Conservation (phyloP, 2,888 invertebrate species). For the Autographa pulchrina region DNA sequence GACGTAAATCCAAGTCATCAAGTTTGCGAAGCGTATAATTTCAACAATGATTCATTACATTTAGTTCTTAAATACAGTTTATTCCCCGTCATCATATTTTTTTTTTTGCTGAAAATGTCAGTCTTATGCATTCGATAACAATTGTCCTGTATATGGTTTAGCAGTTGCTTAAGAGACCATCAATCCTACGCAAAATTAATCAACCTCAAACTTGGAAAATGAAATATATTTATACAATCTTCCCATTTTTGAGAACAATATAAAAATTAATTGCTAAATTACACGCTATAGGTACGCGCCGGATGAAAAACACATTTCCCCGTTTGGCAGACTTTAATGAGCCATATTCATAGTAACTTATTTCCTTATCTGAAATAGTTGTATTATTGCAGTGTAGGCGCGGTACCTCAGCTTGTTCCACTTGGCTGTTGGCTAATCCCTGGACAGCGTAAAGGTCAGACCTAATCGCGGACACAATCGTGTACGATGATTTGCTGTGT, state of each 20-base stretch:
- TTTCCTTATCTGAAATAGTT: constrained; percentile 48
- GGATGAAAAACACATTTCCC: constrained; percentile 11
- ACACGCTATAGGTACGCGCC: background rate
- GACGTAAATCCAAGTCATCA: constrained; percentile 47
- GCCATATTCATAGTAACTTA: constrained; percentile 27
- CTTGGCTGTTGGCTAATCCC: constrained; percentile 64
- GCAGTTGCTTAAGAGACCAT: background rate
- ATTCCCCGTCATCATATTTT: background rate
- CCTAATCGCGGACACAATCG: constrained; percentile 42
- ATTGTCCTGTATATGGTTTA: constrained; percentile 7
- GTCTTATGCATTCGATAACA: constrained; percentile 19
- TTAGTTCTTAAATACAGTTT: constrained; percentile 11
- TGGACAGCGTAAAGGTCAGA: constrained; percentile 64
- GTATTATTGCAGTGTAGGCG: constrained; percentile 47
- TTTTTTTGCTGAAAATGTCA: background rate
- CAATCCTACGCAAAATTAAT: constrained; percentile 11
- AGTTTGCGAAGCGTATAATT: constrained; percentile 46
- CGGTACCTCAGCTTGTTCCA: constrained; percentile 32
- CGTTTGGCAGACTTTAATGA: constrained; percentile 17
- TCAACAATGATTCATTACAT: constrained; percentile 49
- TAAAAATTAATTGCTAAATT: background rate
- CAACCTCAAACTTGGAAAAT: background rate
- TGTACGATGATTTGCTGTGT: constrained; percentile 42
- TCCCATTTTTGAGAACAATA: background rate
- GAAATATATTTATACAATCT: background rate